Conservation (phyloP, 2,113 vertebrate genomes). For the Grantiella picta region DNA sequence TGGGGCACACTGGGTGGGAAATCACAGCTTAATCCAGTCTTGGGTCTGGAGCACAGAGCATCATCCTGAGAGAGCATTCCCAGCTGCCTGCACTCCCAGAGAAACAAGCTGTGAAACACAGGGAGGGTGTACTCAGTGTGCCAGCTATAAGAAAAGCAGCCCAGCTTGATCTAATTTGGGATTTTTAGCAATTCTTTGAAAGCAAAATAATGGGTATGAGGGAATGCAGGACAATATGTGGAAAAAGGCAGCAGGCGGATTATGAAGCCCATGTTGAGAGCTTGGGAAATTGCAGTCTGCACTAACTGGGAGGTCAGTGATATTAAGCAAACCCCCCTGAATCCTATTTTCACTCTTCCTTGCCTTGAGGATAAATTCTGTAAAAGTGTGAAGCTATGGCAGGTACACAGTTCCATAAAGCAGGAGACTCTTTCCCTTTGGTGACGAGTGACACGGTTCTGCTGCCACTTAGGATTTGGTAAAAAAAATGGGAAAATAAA, state of each 20-base stretch:
- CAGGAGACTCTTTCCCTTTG: not conserved
- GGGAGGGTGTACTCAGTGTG: not conserved
- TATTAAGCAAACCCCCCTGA: not conserved
- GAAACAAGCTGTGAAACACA: not conserved
- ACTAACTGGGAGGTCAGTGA: not conserved
- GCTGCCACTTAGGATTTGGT: not conserved
- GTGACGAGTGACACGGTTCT: accelerated
- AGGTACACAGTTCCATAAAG: not conserved
- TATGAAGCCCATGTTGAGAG: accelerated
- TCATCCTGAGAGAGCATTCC: not conserved
- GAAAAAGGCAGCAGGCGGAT: not conserved
- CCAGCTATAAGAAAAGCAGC: not conserved
- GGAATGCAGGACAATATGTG: not conserved
- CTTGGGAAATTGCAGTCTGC: not conserved
- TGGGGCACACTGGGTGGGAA: not conserved
- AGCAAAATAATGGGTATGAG: accelerated
- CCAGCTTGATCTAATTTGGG: not conserved
- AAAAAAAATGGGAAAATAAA: not conserved
- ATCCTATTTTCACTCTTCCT: not conserved
- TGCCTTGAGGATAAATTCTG: not conserved
- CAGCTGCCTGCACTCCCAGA: not conserved
- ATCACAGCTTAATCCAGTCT: not conserved
- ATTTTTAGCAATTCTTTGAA: not conserved
- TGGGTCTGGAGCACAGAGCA: not conserved
- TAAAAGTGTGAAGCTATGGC: not conserved